Conservation (phyloP, 2,113 vertebrate genomes). For the Loxodonta africana region DNA sequence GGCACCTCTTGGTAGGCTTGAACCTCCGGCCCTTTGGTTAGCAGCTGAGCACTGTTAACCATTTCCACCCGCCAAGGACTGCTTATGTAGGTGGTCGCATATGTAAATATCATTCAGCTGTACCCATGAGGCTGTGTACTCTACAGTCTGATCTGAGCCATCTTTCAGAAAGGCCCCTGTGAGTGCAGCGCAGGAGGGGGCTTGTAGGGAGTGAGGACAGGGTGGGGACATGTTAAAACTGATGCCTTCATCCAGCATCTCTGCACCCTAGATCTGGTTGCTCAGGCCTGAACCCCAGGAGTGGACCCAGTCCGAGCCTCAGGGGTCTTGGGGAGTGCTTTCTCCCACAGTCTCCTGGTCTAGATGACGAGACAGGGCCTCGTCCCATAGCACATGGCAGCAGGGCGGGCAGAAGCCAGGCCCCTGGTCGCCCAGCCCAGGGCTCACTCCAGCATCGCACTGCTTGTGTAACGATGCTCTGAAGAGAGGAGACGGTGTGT, state of each 20-base stretch:
- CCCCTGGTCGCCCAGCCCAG: neutral
- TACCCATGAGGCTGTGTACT: fast-evolving
- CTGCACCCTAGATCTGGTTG: neutral
- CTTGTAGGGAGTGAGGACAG: neutral
- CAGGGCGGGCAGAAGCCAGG: neutral
- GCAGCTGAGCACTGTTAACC: too few relatives aligned
- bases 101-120: neutral
- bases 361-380: neutral
- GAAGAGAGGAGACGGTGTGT: neutral
- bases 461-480: neutral
- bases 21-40: neutral
- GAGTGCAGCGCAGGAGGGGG: neutral
- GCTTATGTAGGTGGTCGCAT: too few relatives aligned
- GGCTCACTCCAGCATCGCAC: neutral
- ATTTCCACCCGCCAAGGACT: too few relatives aligned
- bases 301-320: too few relatives aligned
- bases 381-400: fast-evolving
- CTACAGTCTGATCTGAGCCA: neutral
- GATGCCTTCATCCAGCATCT: neutral
- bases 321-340: neutral
- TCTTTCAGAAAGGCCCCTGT: neutral
- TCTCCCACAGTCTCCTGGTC: neutral
- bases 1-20: neutral
- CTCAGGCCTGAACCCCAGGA: neutral
- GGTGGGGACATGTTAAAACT: neutral